Conservation (phyloP, 1,140 invertebrate genomes). For the Wasmannia auropunctata region DNA sequence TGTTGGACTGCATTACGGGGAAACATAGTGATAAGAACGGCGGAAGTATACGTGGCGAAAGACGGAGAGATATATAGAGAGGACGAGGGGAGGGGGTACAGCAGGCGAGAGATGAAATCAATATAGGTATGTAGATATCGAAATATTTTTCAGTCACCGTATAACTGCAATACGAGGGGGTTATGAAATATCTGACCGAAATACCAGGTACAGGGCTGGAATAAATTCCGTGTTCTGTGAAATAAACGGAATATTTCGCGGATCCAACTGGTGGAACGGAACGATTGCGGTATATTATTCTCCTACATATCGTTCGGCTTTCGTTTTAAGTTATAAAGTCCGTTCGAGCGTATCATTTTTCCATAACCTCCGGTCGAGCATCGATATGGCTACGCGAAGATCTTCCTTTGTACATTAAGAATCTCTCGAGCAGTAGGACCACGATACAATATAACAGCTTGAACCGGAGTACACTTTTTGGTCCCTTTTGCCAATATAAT, state of each 20-base stretch:
- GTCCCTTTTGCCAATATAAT: background rate
- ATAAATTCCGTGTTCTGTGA: slow-evolving; percentile 68
- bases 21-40: slow-evolving; percentile 15
- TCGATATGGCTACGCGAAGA: slow-evolving; percentile 5
- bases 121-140: slow-evolving; percentile 60
- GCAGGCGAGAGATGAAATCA: slow-evolving; percentile 47
- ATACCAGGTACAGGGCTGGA: slow-evolving; percentile 60
- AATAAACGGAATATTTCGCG: slow-evolving; percentile 63
- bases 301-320: slow-evolving; percentile 19
- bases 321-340: slow-evolving; percentile 39
- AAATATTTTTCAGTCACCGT: slow-evolving; percentile 63
- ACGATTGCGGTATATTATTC: slow-evolving; percentile 48
- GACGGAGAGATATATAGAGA: background rate
- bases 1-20: slow-evolving; percentile 38
- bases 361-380: slow-evolving; percentile 25
- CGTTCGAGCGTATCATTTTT: slow-evolving; percentile 38
- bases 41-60: background rate
- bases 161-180: slow-evolving; percentile 42
- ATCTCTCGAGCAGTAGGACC: background rate
- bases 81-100: background rate
- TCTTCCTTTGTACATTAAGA: background rate
- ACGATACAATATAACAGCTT: background rate
- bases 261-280: slow-evolving; percentile 53
- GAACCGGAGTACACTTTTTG: background rate
- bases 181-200: slow-evolving; percentile 78